Evolutionary conservation across 2,888 invertebrate genomes (phyloP), one percentile per base, ranked within the genome.

Genomic region (Chesias legatella): DNA sequence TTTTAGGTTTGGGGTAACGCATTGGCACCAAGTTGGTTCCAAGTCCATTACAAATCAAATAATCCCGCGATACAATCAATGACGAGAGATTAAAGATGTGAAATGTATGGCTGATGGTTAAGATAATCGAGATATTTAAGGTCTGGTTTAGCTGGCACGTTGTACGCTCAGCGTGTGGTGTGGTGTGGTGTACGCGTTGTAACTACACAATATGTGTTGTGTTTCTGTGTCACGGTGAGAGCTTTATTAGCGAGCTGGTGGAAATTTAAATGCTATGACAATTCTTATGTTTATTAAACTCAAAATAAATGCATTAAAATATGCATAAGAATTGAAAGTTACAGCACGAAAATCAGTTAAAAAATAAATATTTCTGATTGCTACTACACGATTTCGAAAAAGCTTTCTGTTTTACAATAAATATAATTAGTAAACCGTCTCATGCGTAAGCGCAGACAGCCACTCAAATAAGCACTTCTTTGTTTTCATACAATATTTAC

Each of bases 81-180:
- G 43, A 33, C 20, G 33, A 36, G 48, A 36, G 26, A 38, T 38
- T 11, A 60, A 62, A 66, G 62, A 54, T 53, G 53, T 54, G 51
- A 67, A 68, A 75, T 50, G 56, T 66, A 73, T 65, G 58, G 66
- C 63, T 62, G 74, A 72, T 73, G 68, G 62, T 52, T 44, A 63
- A 58, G 74, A 78, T 79, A 76, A 77, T 78, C 73, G 74, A 75
- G 77, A 74, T 63, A 67, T 40, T 72, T 63, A 68, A 70, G 75
- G 60, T 79, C 77, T 52, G 58, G 71, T 81, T 79, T 69, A 78
- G 60, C 53, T 51, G 55, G 61, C 73, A 72, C 72, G 71, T 69
- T 66, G 31, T n/a, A 32, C 7, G 20, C 30, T 4, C 17, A 30
- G 21, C 20, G 8, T 7, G 7, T 3, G n/a, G n/a, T n/a, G n/a